Evolutionary conservation across 2,797 vertebrate genomes (phyloP).

Genomic region (Aldrovandia affinis): DNA sequence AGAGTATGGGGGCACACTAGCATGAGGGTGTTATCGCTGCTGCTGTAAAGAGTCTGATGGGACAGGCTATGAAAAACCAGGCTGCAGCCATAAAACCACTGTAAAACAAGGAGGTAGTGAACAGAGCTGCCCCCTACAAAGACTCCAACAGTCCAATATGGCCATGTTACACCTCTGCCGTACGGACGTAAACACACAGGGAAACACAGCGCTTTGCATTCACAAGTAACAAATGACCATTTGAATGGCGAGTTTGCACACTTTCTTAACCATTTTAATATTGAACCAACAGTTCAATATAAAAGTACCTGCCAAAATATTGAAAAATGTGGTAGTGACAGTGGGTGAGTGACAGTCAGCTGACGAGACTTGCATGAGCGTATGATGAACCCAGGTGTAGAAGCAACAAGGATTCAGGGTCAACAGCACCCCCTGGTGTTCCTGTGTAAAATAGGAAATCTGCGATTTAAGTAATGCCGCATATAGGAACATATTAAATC

Average conservation of each 20-base stretch:
- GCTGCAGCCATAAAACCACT: slow-evolving; percentile 62
- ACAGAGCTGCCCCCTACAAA: slow-evolving; percentile 51
- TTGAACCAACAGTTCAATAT: too few relatives aligned
- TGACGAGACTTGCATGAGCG: slow-evolving; percentile 1
- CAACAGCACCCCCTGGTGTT: slow-evolving; percentile 45
- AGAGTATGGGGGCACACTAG: slow-evolving; percentile 30
- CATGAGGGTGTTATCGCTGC: slow-evolving; percentile 50
- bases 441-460: slow-evolving; percentile 32
- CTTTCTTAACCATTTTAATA: too few relatives aligned
- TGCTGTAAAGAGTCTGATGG: slow-evolving; percentile 66
- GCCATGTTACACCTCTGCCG: slow-evolving; percentile 33
- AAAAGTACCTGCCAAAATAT: neutral
- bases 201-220: slow-evolving; percentile 31
- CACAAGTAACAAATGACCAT: slow-evolving; percentile 43
- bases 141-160: slow-evolving; percentile 38
- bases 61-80: slow-evolving; percentile 69
- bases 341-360: neutral
- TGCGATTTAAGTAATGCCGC: neutral
- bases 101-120: slow-evolving; percentile 67
- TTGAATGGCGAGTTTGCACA: neutral
- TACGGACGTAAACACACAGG: neutral
- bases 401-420: slow-evolving; percentile 34
- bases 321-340: neutral
- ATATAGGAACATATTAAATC: neutral
- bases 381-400: neutral